Conservation (phyloP, 2,797 vertebrate genomes). For the Meriones psammophilus region DNA sequence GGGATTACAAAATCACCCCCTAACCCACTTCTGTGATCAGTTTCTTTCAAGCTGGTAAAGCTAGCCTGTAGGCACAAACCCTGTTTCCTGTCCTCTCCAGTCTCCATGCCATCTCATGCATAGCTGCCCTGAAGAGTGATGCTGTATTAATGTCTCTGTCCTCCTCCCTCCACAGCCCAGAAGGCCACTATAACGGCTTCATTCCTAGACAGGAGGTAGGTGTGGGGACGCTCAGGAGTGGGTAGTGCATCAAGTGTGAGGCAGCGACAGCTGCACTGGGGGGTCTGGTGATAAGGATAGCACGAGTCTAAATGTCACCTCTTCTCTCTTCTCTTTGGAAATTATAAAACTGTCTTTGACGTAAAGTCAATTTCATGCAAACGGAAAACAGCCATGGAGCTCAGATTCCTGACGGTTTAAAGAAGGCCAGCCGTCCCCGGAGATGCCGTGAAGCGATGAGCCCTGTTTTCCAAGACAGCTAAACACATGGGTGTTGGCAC, state of each 20-base stretch:
- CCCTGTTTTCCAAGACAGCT: rapidly evolving
- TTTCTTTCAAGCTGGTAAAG: neutral
- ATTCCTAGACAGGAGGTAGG: neutral
- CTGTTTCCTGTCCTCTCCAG: neutral
- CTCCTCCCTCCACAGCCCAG: neutral
- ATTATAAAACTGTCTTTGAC: neutral
- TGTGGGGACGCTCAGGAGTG: too few species aligned
- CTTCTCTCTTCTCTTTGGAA: neutral
- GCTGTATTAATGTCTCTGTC: neutral
- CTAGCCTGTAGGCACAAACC: neutral
- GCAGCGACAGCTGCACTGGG: neutral
- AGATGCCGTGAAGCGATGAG: neutral
- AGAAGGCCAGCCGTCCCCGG: neutral
- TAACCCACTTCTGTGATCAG: too few species aligned
- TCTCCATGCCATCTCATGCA: neutral
- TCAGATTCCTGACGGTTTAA: neutral
- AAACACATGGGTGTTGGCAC: too few species aligned
- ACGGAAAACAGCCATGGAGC: neutral
- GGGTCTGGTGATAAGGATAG: too few species aligned
- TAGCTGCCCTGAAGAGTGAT: rapidly evolving
- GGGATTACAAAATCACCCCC: neutral
- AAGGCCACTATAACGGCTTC: neutral
- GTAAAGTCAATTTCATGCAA: neutral
- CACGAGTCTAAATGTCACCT: neutral
- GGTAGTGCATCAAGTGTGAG: neutral